Conservation (phyloP, 2,797 vertebrate genomes). For the Hydrocynus forskahlii region DNA sequence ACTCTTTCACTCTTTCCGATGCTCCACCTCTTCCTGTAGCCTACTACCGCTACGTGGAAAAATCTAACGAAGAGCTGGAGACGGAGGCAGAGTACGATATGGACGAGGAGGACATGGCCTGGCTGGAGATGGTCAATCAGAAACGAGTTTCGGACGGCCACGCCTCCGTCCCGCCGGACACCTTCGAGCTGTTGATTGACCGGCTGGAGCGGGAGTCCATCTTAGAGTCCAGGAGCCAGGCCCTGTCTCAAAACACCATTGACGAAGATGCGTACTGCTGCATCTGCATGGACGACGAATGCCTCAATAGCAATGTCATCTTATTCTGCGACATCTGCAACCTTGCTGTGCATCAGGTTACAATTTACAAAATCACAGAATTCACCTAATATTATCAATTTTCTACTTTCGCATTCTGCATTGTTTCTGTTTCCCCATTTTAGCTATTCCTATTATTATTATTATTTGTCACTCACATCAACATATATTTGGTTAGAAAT, state of each 20-base stretch:
- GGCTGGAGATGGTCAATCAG: constrained; percentile 97
- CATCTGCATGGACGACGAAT: constrained; percentile 97
- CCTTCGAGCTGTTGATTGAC: constrained; percentile 93
- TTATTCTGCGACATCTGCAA: constrained; percentile 99
- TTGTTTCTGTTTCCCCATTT: background rate
- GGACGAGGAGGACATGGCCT: constrained; percentile 96
- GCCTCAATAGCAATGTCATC: constrained; percentile 98
- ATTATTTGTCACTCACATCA: no score
- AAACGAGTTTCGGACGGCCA: constrained; percentile 90
- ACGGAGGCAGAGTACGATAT: constrained; percentile 95
- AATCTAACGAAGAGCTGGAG: constrained; percentile 88
- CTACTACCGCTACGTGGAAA: constrained; percentile 92
- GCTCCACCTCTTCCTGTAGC: constrained; percentile 83
- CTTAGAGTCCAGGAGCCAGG: constrained; percentile 88
- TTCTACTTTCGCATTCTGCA: background rate
- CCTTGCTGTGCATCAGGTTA: constrained; percentile 86
- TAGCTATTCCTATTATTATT: no score
- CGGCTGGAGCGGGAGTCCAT: constrained; percentile 93
- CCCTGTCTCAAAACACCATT: constrained; percentile 86
- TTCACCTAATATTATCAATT: background rate
- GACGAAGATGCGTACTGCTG: constrained; percentile 97
- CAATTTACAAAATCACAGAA: background rate
- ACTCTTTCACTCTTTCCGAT: constrained; percentile 77
- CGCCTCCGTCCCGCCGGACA: constrained; percentile 86
- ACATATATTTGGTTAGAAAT: no score